These are phyloP conservation scores for Erythrocebus patas DNA, from an alignment of 2,113 vertebrate genomes.

Conservation along the genomic window DNA sequence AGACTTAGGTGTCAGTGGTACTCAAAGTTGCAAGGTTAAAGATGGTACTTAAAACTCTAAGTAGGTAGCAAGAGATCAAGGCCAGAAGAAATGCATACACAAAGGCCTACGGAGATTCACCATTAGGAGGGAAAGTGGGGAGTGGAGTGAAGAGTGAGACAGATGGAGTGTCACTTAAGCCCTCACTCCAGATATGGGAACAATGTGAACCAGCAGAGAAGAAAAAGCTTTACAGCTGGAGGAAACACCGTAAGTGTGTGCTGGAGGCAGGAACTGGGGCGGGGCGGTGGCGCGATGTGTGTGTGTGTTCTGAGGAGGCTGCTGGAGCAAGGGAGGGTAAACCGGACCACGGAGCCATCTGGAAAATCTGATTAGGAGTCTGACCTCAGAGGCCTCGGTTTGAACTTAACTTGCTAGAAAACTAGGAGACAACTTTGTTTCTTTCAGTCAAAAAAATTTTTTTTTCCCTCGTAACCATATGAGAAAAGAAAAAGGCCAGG, in stretches of 20 bases:
- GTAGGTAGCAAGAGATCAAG: not conserved
- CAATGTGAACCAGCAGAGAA: not conserved
- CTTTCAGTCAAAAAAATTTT: not conserved
- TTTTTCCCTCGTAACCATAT: not conserved
- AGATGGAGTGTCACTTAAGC: not conserved
- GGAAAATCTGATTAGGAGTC: not conserved
- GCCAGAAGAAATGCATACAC: not conserved
- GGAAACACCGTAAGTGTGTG: rapidly evolving
- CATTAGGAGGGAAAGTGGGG: not conserved
- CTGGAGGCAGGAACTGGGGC: rapidly evolving
- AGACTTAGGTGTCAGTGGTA: not conserved
- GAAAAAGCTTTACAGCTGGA: not conserved
- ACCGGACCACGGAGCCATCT: rapidly evolving
- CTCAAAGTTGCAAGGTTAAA: not conserved
- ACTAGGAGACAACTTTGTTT: not conserved
- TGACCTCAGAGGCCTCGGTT: too few relatives aligned
- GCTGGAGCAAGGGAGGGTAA: rapidly evolving
- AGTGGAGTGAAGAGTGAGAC: not conserved
- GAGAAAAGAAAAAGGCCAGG: not conserved
- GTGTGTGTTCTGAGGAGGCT: not conserved
- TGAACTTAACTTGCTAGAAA: not conserved
- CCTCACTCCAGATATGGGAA: not conserved
- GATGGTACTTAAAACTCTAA: not conserved
- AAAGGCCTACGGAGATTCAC: not conserved
- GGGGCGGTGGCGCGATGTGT: too few relatives aligned